Evolutionary conservation across 2,888 invertebrate genomes (phyloP).

Genomic region (Creontiades dilutus): DNA sequence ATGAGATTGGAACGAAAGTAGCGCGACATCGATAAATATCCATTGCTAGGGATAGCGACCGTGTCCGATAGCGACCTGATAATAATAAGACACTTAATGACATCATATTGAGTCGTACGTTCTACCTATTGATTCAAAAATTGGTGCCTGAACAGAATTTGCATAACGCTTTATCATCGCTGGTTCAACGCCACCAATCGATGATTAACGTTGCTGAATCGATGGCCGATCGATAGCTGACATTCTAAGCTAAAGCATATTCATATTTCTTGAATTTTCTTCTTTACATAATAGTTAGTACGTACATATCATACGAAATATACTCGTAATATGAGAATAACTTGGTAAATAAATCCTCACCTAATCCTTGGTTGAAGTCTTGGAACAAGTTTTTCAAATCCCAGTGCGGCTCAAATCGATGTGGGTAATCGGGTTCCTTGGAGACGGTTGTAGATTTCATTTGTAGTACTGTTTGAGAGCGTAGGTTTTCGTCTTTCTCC

Average conservation of each 20-base stretch:
- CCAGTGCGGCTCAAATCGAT: constrained; percentile 48
- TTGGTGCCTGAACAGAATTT: constrained; percentile 15
- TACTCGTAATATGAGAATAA: background rate
- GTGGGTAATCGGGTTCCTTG: background rate
- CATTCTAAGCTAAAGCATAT: too few species aligned
- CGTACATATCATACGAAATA: too few species aligned
- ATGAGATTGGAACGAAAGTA: too few species aligned
- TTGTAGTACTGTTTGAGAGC: background rate
- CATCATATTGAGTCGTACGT: constrained; percentile 4
- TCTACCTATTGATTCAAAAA: constrained; percentile 25
- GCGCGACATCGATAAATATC: too few species aligned
- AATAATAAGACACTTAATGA: too few species aligned
- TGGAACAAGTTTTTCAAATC: constrained; percentile 57
- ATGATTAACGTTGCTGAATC: background rate
- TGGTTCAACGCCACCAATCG: constrained; percentile 16
- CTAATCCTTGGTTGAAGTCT: constrained; percentile 62
- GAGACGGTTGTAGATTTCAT: background rate
- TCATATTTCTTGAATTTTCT: too few species aligned
- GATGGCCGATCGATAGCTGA: too few species aligned
- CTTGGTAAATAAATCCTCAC: constrained; percentile 10
- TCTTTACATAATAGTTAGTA: too few species aligned
- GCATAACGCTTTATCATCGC: constrained; percentile 7
- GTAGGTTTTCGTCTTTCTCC: constrained; percentile 15
- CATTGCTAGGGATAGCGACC: too few species aligned
- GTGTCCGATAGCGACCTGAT: too few species aligned